Conservation (phyloP, 2,888 invertebrate genomes). For the Drosophila mayaguana region DNA sequence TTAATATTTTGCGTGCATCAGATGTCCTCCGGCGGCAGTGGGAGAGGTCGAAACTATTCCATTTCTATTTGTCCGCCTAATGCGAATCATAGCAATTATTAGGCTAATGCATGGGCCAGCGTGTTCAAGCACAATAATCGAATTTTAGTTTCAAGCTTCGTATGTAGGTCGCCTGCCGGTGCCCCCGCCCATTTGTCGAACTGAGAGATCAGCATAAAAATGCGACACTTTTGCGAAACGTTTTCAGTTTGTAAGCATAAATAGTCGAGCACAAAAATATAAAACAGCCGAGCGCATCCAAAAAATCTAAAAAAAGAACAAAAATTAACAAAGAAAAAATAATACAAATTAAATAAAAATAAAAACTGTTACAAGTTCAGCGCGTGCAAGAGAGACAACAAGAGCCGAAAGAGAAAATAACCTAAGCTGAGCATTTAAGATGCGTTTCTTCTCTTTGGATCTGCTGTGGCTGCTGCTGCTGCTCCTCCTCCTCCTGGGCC, state of each 20-base stretch:
- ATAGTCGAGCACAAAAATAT: constrained; percentile 41
- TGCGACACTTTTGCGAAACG: constrained; percentile 67
- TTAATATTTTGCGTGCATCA: not conserved
- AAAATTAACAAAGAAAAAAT: not conserved
- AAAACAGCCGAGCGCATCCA: constrained; percentile 32
- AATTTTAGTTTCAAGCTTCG: constrained; percentile 5
- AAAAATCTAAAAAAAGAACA: constrained; percentile 17
- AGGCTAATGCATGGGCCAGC: not conserved
- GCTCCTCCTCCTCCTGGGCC: constrained; percentile 13
- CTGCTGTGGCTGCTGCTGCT: not conserved
- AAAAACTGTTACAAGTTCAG: constrained; percentile 73
- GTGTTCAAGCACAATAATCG: constrained; percentile 26
- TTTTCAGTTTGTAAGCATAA: constrained; percentile 75
- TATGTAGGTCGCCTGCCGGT: constrained; percentile 57
- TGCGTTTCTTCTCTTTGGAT: constrained; percentile 20
- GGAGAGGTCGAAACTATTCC: constrained; percentile 1
- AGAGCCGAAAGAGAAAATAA: not conserved
- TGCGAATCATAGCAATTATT: constrained; percentile 25
- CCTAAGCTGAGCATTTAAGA: not conserved
- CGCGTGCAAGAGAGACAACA: constrained; percentile 14
- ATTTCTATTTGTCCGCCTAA: not conserved
- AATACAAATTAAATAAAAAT: constrained; percentile 9
- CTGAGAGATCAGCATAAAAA: constrained; percentile 76
- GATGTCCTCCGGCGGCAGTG: constrained; percentile 16
- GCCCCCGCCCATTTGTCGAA: constrained; percentile 56